Evolutionary conservation across 2,888 invertebrate species (phyloP).

Genomic region (Nemotelus nigrinus): DNA sequence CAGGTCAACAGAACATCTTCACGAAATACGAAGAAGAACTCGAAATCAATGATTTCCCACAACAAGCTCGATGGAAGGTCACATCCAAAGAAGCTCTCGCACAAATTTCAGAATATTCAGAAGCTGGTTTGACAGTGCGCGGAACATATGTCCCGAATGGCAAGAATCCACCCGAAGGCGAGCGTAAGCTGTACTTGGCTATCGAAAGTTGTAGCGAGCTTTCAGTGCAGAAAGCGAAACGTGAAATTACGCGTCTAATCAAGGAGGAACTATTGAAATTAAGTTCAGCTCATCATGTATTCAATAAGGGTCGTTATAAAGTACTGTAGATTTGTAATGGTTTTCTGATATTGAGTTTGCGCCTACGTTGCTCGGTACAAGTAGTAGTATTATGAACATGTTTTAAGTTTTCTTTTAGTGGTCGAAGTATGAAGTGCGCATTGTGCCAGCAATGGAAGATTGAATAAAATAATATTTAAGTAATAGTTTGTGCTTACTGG

Average conservation of each 20-base stretch:
- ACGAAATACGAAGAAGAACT: slow-evolving; percentile 97
- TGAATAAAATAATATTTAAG: no score
- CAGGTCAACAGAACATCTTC: slow-evolving; percentile 77
- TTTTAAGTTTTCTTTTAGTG: no score
- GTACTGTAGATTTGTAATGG: slow-evolving; percentile 72
- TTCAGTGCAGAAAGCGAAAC: slow-evolving; percentile 94
- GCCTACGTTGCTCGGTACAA: no score
- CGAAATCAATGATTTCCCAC: slow-evolving; percentile 99
- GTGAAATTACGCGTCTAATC: slow-evolving; percentile 96
- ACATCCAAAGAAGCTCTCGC: slow-evolving; percentile 98
- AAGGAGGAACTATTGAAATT: slow-evolving; percentile 97
- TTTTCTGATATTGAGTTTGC: background rate
- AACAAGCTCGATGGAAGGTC: slow-evolving; percentile 97
- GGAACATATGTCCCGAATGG: slow-evolving; percentile 95
- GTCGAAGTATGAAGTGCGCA: no score
- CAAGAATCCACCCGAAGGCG: slow-evolving; percentile 89
- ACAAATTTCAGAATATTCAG: slow-evolving; percentile 98
- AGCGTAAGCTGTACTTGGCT: slow-evolving; percentile 95
- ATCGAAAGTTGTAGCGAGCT: slow-evolving; percentile 98
- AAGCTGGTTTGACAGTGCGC: slow-evolving; percentile 97
- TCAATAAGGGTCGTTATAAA: slow-evolving; percentile 94
- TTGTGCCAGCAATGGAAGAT: no score
- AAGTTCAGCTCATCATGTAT: slow-evolving; percentile 85
- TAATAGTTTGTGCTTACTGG: no score
- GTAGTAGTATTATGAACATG: no score